A percentile compares a stretch with the other conserved stretches of the same genome.
These are phyloP conservation scores for Petrocephalus schoutedeni DNA, from an alignment of 2,797 vertebrate species.

Conservation along the genomic window DNA sequence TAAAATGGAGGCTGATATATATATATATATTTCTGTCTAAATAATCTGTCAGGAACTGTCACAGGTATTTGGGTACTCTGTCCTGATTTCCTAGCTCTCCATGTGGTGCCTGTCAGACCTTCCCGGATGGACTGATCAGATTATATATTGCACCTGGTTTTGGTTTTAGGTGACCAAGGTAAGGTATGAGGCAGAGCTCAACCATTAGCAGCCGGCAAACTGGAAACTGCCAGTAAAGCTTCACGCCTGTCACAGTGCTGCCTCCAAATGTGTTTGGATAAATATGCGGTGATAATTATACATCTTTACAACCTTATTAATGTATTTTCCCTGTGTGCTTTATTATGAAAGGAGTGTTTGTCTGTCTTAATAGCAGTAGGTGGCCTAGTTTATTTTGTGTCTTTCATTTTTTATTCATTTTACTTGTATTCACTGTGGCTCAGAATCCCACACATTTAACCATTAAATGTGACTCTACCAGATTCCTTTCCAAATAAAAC, in stretches of 20 bases:
- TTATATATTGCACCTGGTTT: not conserved
- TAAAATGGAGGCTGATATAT: not conserved
- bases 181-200: not conserved
- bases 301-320: not conserved
- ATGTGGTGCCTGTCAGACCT: not conserved
- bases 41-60: not conserved
- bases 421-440: not conserved
- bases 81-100: not conserved
- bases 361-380: not conserved
- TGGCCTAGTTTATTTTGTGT: not conserved
- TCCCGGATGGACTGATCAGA: not conserved
- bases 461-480: not conserved
- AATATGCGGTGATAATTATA: constrained; percentile 13
- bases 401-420: not conserved
- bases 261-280: not conserved
- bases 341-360: not conserved
- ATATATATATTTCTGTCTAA: not conserved
- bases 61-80: not conserved
- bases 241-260: not conserved
- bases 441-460: not conserved
- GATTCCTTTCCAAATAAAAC: not conserved
- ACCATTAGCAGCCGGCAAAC: not conserved
- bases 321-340: not conserved
- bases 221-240: not conserved
- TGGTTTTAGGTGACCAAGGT: not conserved